Evolutionary conservation across 2,797 vertebrate genomes (phyloP), one percentile per base, ranked within the genome.

Genomic region (Benthosema pterotum): DNA sequence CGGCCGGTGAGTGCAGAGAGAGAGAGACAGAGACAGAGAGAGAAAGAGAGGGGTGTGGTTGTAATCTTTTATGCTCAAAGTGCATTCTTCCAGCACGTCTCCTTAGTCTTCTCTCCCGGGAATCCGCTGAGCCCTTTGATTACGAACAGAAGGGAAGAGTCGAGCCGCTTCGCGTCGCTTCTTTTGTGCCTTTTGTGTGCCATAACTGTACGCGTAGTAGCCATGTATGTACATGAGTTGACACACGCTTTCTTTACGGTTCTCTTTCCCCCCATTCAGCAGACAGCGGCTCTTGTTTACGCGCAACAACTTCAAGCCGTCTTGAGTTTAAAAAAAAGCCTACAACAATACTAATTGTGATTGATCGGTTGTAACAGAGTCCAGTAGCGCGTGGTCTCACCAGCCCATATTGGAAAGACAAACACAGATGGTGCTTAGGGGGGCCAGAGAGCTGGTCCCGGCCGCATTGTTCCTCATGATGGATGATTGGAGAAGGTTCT

Each of bases 381-480:
- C 76, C 79, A 74, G 72, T 72, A 80, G 82, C 84, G 83, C 61
- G 85, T 77, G 86, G 82, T 78, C 76, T 72, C 48, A 57, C 75
- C 45, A 47, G 53, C 67, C 58, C 66, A 65, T 81, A 90, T 92
- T 88, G 82, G 82, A 85, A 90, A 82, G 79, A 77, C 86, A 92
- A 91, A 93, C 91, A 88, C 89, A 92, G 91, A 88, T 92, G 91
- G 74, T 75, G 83, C 77, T 65, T 18, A 38, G 47, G 68, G 70
- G 47, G 68, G 70, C 69, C 63, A 32, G 72, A 87, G 83, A 75
- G 82, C 73, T 67, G 18, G 14, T 61, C 25, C 60, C 54, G 73
- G 42, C 22, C 22, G 22, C 52, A 62, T 84, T 82, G 75, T 83
- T 77, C 64, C 43, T 15, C 19, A 45, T 25, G 90, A 91, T 90